These are phyloP conservation scores for Drosophila buzzatii DNA, from an alignment of 2,888 invertebrate genomes.

Conservation along the genomic window DNA sequence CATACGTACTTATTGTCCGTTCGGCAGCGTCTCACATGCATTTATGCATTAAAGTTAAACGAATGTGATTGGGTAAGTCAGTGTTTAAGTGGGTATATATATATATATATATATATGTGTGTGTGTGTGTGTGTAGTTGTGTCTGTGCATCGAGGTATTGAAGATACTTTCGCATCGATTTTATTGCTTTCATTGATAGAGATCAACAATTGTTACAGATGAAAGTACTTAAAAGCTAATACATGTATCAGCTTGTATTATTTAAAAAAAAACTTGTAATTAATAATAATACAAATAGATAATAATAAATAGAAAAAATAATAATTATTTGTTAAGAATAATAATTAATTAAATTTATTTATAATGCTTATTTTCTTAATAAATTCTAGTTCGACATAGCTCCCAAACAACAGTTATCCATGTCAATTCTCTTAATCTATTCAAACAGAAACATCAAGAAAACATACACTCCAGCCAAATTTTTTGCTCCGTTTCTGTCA, in stretches of 20 bases:
- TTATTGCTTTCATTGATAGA: slow-evolving; percentile 82
- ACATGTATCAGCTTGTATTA: background rate
- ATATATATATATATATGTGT: background rate
- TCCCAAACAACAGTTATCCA: too few relatives aligned
- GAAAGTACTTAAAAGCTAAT: background rate
- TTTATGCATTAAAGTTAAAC: slow-evolving; percentile 64
- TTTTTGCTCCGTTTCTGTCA: too few relatives aligned
- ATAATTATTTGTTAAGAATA: too few relatives aligned
- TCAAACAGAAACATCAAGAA: too few relatives aligned
- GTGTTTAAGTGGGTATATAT: background rate
- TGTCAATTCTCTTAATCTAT: too few relatives aligned
- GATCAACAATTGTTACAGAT: slow-evolving; percentile 44
- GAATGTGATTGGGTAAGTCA: slow-evolving; percentile 35
- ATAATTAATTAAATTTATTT: background rate
- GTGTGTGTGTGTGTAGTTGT: background rate
- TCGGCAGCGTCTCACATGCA: slow-evolving; percentile 51
- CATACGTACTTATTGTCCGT: slow-evolving; percentile 14
- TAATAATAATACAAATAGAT: background rate
- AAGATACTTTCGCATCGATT: slow-evolving; percentile 80
- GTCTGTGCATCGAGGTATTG: background rate
- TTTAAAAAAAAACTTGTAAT: background rate
- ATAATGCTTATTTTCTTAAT: too few relatives aligned
- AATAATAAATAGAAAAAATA: too few relatives aligned
- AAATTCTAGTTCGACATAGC: too few relatives aligned
- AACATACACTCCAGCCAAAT: too few relatives aligned